Evolutionary conservation across 2,113 vertebrate genomes (phyloP), one percentile per base, ranked within the genome.

Genomic region (Haemorhous mexicanus): DNA sequence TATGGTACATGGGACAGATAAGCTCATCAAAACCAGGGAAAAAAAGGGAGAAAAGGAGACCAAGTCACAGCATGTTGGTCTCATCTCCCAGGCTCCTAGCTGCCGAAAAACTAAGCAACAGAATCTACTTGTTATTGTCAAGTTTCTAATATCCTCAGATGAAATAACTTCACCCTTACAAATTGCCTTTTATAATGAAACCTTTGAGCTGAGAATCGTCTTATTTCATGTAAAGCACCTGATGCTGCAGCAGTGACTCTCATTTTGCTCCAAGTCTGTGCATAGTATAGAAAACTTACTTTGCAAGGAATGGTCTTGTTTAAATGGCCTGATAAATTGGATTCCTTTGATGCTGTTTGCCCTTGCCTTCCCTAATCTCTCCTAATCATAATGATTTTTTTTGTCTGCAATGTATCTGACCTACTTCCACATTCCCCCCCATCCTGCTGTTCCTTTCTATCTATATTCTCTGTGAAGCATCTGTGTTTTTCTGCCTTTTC

Each of bases 341-440:
- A 84, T 96, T 93, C 74, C 59, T 91, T 81, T 93, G 69, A 75
- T 89, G 83, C 80, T 89, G 91, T 87, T 97, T 93, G 80, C 89
- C 92, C 68, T 84, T 74, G 75, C 67, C 70, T 95, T 96, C 87
- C 82, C 74, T 93, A 94, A 96, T 96, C 84, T 93, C 78, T 80
- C 82, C 88, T 95, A 94, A 94, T 97, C 74, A 94, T 89, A 69
- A 91, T 67, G 74, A 73, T 56, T 92, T 87, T 69, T 75, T 77
- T 64, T 64, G 50, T 68, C 83, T 93, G 73, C 85, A 87, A 33
- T 63, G 87, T 76, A 83, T 95, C 79, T 96, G 95, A 96, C 95
- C 95, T 95, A 96, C 87, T 97, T 97, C 73, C 74, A 79, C 50
- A 72, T 30, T 43, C 41, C 46, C 74, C 47, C 52, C 32, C 58